Evolutionary conservation across 2,797 vertebrate species (phyloP).

Genomic region (Ctenochaetus hawaiiensis): DNA sequence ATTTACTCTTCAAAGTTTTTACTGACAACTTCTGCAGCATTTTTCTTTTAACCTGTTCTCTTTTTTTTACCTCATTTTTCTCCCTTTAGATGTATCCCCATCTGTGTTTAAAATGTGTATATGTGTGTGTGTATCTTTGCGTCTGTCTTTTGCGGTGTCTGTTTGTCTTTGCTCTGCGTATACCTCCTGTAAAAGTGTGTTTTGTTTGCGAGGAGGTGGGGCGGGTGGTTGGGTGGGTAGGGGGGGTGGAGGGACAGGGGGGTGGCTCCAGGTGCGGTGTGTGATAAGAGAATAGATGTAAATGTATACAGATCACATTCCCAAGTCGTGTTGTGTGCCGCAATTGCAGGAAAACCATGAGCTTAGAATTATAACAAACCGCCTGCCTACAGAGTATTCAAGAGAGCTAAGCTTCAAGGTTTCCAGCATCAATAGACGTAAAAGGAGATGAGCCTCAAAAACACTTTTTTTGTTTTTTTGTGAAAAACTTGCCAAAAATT

Average conservation of each 20-base stretch:
- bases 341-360: constrained; percentile 51
- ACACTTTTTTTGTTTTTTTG: neutral
- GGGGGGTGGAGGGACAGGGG: too few relatives aligned
- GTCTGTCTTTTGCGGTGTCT: neutral
- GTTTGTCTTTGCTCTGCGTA: constrained; percentile 3
- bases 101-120: neutral
- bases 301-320: constrained; percentile 73
- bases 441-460: constrained; percentile 24
- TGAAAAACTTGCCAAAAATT: too few relatives aligned
- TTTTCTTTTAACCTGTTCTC: neutral
- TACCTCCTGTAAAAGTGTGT: constrained; percentile 14
- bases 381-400: constrained; percentile 31
- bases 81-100: constrained; percentile 27
- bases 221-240: neutral
- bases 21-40: constrained; percentile 11
- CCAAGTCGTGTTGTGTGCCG: constrained; percentile 20
- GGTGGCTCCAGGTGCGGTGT: constrained; percentile 50
- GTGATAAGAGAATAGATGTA: constrained; percentile 69
- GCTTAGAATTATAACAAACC: constrained; percentile 41
- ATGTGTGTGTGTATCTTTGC: constrained; percentile 6
- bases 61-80: constrained; percentile 16
- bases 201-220: constrained; percentile 18
- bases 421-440: constrained; percentile 36
- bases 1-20: constrained; percentile 30
- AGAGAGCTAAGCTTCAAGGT: constrained; percentile 47